Evolutionary conservation across 92 coral and sea anemone genomes (phyloP).

Genomic region (Porites rus): DNA sequence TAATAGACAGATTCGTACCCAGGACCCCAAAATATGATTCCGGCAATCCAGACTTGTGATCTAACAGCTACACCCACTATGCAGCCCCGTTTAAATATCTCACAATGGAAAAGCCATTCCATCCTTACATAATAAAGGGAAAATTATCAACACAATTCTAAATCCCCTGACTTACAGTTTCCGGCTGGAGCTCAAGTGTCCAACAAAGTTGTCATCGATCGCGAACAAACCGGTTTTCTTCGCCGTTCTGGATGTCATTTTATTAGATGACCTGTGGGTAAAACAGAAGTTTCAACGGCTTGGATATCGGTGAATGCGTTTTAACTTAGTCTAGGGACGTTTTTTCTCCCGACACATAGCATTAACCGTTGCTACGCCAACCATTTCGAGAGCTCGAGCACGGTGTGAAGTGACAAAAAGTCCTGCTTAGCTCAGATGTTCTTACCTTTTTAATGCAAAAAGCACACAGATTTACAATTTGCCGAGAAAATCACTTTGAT

Average conservation of each 20-base stretch:
- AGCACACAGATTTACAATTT: background rate
- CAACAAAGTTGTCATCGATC: constrained; percentile 11
- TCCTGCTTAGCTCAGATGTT: background rate
- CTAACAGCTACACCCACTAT: too few species aligned
- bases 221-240: constrained; percentile 17
- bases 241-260: background rate
- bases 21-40: too few species aligned
- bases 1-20: too few species aligned
- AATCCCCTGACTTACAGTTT: constrained; percentile 34
- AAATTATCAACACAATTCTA: too few species aligned
- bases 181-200: constrained; percentile 29
- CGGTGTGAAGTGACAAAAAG: too few species aligned
- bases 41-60: too few species aligned
- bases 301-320: too few species aligned
- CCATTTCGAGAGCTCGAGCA: background rate
- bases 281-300: too few species aligned
- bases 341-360: background rate
- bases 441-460: background rate
- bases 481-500: background rate
- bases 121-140: background rate
- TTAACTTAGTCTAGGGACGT: too few species aligned
- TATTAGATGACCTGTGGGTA: background rate
- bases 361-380: constrained; percentile 14
- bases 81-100: too few species aligned
- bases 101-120: too few species aligned